Base-by-base conservation (phyloP, 2,888 invertebrate species). In the Eilema griseolum region DNA sequence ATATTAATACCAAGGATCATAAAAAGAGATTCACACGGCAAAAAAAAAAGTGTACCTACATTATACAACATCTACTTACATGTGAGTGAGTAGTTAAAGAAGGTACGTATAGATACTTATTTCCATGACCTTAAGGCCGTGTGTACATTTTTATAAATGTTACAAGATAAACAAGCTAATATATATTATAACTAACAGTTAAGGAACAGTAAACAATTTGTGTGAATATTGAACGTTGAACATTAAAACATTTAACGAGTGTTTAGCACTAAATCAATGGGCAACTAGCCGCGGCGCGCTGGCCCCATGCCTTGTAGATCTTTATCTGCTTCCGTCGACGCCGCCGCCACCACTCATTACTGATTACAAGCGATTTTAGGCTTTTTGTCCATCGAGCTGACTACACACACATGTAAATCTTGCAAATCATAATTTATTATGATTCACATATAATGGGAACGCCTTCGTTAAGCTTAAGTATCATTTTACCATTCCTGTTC, bases 261-360 rank as follows among this genome's bases (percentile, higher is more conserved):
- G 87, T 88, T 92, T 90, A 89, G 87, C 87, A 88, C 83, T 90
- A 91, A 93, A 93, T 93, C 92, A 92, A 91, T 90, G 90, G 88
- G 74, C 84, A 86, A 83, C 85, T 81, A 84, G 85, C 84, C 74
- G 73, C 71, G 74, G 80, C 80, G 83, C 76, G 28, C 75, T 77
- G 83, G 59, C 82, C 83, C 72, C 74, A 83, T 74, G 83, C 85
- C 83, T 76, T 87, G 87, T 86, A 90, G 93, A 93, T 93, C 80
- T 56, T 56, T 91, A 93, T 93, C 93, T 85, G 85, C 83, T 90
- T 93, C 93, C 93, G 92, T 88, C 86, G 83, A 84, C 87, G 86
- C 86, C 86, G 86, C 86, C 87, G 86, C 86, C 86, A 73, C 85
- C 83, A 69, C 83, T 82, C 84, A 94, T 93, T 93, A 91, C 92